phyloP scores from a whole-genome alignment of 2,888 invertebrate species.

The Athalia cordata region DNA sequence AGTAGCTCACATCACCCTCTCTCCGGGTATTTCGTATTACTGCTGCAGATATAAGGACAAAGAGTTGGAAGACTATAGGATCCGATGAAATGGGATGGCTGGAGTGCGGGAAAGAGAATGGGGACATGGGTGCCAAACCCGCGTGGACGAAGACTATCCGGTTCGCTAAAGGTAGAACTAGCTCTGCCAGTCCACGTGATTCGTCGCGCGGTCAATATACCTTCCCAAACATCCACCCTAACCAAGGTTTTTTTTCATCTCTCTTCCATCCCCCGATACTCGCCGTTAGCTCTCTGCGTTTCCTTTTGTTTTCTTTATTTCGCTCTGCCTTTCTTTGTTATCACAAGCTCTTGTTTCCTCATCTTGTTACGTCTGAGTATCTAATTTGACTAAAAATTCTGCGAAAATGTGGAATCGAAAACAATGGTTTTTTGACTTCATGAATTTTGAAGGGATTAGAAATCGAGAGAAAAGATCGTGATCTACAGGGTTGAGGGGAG shows the following conservation, averaged over 20 bases:
- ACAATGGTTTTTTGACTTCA: too few relatives aligned
- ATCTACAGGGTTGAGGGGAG: too few relatives aligned
- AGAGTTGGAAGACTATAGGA: constrained; percentile 11
- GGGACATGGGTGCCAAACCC: background rate
- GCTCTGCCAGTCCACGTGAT: background rate
- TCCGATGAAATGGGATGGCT: background rate
- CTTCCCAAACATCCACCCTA: constrained; percentile 48
- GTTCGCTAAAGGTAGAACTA: constrained; percentile 21
- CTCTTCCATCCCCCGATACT: background rate
- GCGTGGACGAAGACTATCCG: background rate
- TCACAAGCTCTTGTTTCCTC: background rate
- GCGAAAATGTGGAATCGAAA: too few relatives aligned
- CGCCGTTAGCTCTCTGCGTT: background rate
- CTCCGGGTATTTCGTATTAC: constrained; percentile 5
- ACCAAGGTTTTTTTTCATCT: constrained; percentile 43
- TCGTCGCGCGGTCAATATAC: constrained; percentile 30
- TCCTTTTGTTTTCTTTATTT: background rate
- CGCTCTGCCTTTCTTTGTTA: background rate
- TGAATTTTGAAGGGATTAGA: too few relatives aligned
- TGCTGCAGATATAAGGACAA: constrained; percentile 3
- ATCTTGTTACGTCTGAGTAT: constrained; percentile 26
- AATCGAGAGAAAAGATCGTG: too few relatives aligned
- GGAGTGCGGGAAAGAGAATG: background rate
- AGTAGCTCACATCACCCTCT: constrained; percentile 25
- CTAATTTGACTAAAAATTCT: constrained; percentile 1